A percentile compares a stretch with the other conserved stretches of the same genome.
These are phyloP conservation scores for Sparus aurata DNA, from an alignment of 2,797 vertebrate genomes.

Conservation along the genomic window DNA sequence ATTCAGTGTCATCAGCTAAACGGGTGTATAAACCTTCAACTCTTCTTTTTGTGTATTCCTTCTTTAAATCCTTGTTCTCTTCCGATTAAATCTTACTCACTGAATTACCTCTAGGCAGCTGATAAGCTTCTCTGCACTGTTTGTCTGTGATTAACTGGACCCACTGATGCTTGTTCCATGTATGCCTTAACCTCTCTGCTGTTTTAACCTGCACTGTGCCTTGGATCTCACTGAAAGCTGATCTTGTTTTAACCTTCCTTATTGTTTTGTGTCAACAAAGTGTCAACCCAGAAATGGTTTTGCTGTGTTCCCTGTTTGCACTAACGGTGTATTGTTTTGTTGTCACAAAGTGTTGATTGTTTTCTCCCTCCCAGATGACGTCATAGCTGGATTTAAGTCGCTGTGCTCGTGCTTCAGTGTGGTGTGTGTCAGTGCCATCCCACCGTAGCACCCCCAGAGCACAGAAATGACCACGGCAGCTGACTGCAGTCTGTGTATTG, in stretches of 20 bases:
- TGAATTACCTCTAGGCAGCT: conserved; percentile 20
- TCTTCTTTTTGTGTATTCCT: conserved; percentile 20
- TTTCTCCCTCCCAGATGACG: conserved; percentile 74
- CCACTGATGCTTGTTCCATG: conserved; percentile 16
- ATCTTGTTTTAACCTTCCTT: conserved; percentile 51
- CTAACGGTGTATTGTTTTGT: conserved; percentile 77
- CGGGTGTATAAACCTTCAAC: background rate
- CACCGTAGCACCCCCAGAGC: conserved; percentile 39
- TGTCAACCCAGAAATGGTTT: conserved; percentile 52
- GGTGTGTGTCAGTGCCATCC: conserved; percentile 74
- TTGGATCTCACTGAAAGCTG: conserved; percentile 37
- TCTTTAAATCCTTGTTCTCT: conserved; percentile 16
- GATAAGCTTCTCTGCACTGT: conserved; percentile 29
- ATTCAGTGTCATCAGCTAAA: conserved; percentile 17
- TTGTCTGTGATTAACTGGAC: conserved; percentile 34
- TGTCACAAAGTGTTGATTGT: conserved; percentile 79
- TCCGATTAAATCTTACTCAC: conserved; percentile 22
- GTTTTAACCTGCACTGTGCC: conserved; percentile 32
- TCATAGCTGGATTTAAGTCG: conserved; percentile 66
- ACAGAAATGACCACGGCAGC: conserved; percentile 46
- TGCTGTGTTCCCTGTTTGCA: conserved; percentile 56
- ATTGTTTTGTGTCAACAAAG: conserved; percentile 35
- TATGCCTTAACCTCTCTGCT: conserved; percentile 41
- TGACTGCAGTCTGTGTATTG: conserved; percentile 44
- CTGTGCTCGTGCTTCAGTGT: conserved; percentile 58